Percentiles rank a stretch among this genome's conserved stretches.
phyloP scores from a whole-genome alignment of 2,888 invertebrate species.

The Rhyacophila evoluta region DNA sequence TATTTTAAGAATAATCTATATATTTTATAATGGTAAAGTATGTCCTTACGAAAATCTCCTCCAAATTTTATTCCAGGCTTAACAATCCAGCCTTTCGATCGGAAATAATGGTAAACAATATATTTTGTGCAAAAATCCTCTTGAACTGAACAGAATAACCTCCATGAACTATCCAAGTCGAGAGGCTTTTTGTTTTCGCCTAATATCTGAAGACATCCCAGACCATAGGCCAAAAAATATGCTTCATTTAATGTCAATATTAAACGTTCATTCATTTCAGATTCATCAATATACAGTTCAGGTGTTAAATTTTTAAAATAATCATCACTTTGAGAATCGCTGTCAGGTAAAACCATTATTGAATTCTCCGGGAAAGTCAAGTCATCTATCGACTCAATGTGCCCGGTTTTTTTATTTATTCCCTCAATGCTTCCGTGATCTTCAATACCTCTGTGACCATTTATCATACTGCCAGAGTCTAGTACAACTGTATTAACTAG shows the following conservation, averaged over 20 bases:
- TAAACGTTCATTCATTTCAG: constrained; percentile 73
- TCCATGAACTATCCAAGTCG: constrained; percentile 70
- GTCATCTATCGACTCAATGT: constrained; percentile 45
- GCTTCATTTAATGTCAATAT: constrained; percentile 82
- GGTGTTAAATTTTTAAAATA: constrained; percentile 74
- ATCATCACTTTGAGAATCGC: constrained; percentile 74
- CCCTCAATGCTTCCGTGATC: background rate
- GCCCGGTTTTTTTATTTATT: background rate
- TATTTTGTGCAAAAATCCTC: constrained; percentile 76
- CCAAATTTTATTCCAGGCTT: constrained; percentile 92
- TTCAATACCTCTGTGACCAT: background rate
- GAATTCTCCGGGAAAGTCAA: constrained; percentile 58
- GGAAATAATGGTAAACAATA: constrained; percentile 85
- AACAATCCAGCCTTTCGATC: constrained; percentile 92
- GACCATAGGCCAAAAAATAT: constrained; percentile 77
- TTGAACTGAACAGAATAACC: constrained; percentile 71
- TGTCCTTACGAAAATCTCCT: constrained; percentile 84
- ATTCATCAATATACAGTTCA: constrained; percentile 71
- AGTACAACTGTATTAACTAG: background rate
- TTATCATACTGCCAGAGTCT: background rate
- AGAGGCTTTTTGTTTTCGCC: constrained; percentile 68
- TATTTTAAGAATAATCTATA: constrained; percentile 23
- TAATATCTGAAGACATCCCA: constrained; percentile 76
- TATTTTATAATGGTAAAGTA: too few relatives aligned
- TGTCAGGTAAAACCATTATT: constrained; percentile 74